Evolutionary conservation across 1,140 invertebrate genomes (phyloP), one percentile per base, ranked within the genome.

Genomic region (Sycophaga agraensis): DNA sequence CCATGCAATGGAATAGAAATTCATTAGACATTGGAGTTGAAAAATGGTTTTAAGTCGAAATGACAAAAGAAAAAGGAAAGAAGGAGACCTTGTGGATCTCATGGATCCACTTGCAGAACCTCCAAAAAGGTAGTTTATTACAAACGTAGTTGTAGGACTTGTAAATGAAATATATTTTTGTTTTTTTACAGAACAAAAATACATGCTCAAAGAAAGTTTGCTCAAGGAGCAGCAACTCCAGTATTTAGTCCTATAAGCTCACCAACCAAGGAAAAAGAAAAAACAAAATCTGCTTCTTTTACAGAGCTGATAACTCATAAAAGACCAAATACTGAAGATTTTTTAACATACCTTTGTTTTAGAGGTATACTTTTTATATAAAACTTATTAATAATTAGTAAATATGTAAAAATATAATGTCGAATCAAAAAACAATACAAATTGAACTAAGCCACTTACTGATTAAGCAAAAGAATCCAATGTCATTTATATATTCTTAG

Each of bases 181-280:
- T 12, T 31, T 21, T 48, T 48, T n/a, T 28, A 8, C 3, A 89
- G 88, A 71, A 87, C 86, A 21, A 89, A 89, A 83, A 89, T 93
- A 55, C 91, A 92, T 74, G 93, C 93, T 34, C 93, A 96, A 76
- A 83, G 93, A 64, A 96, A 96, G 80, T 96, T 96, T 85, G 92
- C 92, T 42, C 91, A 94, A 80, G 91, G 91, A 21, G 85, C 84
- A 45, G 83, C 70, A 8, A 78, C 74, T 35, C 48, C 56, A 16
- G 65, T 73, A 34, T 80, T 73, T 21, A 75, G 67, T 61, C 68
- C 76, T 26, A 42, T 75, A 19, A 75, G 75, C 51, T 84, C 84
- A 34, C 82, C 87, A 9, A 79, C 86, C 0, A 89, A 87, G 68
- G 85, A 86, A 66, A 82, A 85, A 64, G 81, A 86, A 56, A 81